Evolutionary conservation across 2,888 invertebrate genomes (phyloP).

Genomic region (Elegia similella): DNA sequence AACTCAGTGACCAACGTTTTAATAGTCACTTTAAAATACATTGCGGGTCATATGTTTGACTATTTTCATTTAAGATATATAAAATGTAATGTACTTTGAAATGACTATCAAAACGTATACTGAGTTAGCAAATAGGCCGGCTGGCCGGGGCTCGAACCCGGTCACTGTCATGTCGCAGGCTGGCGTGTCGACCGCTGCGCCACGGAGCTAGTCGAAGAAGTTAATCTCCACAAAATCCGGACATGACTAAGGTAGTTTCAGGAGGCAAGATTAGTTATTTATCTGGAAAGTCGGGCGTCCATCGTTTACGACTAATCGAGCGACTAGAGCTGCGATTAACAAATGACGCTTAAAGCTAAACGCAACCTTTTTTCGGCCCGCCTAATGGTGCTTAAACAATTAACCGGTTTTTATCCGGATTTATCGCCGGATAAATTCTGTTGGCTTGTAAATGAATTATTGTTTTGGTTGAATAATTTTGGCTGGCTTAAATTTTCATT

Average conservation of each 20-base stretch:
- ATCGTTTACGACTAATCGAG: constrained; percentile 70
- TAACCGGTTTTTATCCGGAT: constrained; percentile 65
- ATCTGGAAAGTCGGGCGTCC: constrained; percentile 30
- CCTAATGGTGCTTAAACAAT: constrained; percentile 73
- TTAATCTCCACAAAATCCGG: not conserved
- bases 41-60: no score
- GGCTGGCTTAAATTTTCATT: not conserved
- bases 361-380: constrained; percentile 77
- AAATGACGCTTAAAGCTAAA: constrained; percentile 66
- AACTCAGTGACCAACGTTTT: no score
- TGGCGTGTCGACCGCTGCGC: no score
- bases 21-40: no score
- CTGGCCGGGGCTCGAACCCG: no score
- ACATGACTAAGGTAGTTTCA: constrained; percentile 3
- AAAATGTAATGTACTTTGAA: no score
- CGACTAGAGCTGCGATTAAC: constrained; percentile 66
- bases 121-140: no score
- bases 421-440: constrained; percentile 61
- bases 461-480: constrained; percentile 23
- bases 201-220: not conserved
- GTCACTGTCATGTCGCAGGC: no score
- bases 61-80: no score
- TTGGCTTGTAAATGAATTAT: constrained; percentile 60
- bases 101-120: no score
- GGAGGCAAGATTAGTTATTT: constrained; percentile 12